These are phyloP conservation scores for Hippoglossus stenolepis DNA, from an alignment of 2,113 vertebrate genomes.

Conservation along the genomic window DNA sequence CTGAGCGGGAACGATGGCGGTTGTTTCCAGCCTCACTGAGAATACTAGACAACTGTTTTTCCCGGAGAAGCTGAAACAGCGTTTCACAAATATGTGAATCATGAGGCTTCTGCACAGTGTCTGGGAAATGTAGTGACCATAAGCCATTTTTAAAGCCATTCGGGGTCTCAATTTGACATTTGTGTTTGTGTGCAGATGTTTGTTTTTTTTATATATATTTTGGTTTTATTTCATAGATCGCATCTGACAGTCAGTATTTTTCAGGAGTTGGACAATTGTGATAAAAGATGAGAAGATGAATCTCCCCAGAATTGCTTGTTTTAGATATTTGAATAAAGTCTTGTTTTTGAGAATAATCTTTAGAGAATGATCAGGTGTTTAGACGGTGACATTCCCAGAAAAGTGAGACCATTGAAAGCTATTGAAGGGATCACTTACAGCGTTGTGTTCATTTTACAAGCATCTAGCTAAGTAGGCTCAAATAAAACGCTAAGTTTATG, in stretches of 20 bases:
- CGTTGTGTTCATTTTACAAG: constrained; percentile 35
- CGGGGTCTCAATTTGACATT: constrained; percentile 30
- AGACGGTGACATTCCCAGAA: constrained; percentile 46
- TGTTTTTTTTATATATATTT: background rate
- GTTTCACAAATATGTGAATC: constrained; percentile 35
- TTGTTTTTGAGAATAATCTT: constrained; percentile 3
- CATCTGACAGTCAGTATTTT: constrained; percentile 6
- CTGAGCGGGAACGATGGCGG: constrained; percentile 27
- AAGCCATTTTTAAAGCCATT: constrained; percentile 64
- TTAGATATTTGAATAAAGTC: background rate
- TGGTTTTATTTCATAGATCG: constrained; percentile 8
- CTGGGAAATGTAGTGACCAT: constrained; percentile 47
- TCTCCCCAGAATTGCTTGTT: constrained; percentile 7
- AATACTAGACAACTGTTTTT: constrained; percentile 25
- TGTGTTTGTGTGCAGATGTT: constrained; percentile 19
- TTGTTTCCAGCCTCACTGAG: constrained; percentile 37
- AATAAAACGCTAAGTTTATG: constrained; percentile 4
- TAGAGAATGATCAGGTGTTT: constrained; percentile 13
- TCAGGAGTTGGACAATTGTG: background rate
- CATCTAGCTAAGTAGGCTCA: constrained; percentile 20
- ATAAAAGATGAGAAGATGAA: background rate
- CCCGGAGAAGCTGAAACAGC: constrained; percentile 1
- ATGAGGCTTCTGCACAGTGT: constrained; percentile 37
- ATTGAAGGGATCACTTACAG: constrained; percentile 36
- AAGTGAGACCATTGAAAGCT: constrained; percentile 9